Conservation (phyloP, 2,113 vertebrate species). For the Nyctibius bracteatus region DNA sequence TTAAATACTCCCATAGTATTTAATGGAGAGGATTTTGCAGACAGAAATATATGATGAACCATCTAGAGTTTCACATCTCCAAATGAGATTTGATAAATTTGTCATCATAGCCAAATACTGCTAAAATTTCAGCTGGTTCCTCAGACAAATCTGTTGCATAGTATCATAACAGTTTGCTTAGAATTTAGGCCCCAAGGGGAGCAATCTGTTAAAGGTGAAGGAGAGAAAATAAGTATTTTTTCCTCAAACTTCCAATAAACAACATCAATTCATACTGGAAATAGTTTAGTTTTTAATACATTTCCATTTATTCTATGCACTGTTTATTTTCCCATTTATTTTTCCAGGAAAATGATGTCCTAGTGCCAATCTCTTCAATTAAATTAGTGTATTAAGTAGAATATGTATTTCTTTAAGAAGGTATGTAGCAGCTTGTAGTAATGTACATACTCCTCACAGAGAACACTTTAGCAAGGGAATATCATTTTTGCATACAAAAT, state of each 20-base stretch:
- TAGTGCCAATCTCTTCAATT: neutral
- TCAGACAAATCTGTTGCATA: neutral
- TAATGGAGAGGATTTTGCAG: slow-evolving; percentile 9
- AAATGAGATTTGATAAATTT: slow-evolving; percentile 1
- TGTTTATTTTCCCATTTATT: neutral
- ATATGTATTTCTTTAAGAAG: neutral
- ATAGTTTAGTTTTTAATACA: neutral
- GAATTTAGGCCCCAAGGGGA: neutral
- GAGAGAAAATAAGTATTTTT: neutral
- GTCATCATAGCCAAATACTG: neutral
- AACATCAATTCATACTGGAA: neutral
- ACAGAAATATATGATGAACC: neutral
- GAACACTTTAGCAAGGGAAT: neutral
- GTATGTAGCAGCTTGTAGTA: neutral
- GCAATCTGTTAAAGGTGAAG: neutral
- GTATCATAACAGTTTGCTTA: neutral
- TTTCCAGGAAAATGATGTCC: neutral
- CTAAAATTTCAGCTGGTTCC: neutral
- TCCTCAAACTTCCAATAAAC: neutral
- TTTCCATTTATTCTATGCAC: neutral
- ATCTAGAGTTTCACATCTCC: neutral
- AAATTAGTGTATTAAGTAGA: neutral
- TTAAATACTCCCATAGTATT: neutral
- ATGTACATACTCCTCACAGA: accelerated
- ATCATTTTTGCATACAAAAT: neutral